Percentiles rank a stretch among this genome's conserved stretches.
phyloP scores from a whole-genome alignment of 2,797 vertebrate genomes.

The Gymnothorax javanicus region DNA sequence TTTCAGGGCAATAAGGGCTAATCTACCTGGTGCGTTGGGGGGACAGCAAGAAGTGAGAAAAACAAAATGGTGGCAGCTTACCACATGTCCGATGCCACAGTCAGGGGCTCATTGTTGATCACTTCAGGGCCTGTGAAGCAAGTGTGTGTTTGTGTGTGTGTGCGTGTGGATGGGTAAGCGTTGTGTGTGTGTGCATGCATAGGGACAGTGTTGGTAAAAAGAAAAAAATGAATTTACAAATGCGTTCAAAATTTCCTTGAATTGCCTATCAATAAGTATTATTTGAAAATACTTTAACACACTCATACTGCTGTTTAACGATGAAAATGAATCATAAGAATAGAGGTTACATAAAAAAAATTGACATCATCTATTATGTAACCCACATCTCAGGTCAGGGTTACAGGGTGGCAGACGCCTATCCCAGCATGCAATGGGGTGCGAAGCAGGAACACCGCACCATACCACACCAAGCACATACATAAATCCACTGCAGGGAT shows the following conservation, averaged over 20 bases:
- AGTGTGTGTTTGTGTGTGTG: slow-evolving; percentile 1
- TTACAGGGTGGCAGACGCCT: too few species aligned
- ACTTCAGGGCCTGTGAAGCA: slow-evolving; percentile 71
- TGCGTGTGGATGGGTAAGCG: not conserved
- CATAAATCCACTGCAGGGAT: too few species aligned
- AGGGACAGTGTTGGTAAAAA: not conserved
- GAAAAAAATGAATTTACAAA: slow-evolving; percentile 2
- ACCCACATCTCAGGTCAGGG: too few species aligned
- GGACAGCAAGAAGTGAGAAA: not conserved
- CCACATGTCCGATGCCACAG: slow-evolving; percentile 78
- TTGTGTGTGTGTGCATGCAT: not conserved
- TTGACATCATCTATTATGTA: too few species aligned
- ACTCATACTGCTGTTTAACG: not conserved
- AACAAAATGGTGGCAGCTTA: slow-evolving; percentile 52
- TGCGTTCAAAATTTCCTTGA: not conserved
- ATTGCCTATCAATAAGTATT: not conserved
- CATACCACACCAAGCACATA: too few species aligned
- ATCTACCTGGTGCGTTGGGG: not conserved
- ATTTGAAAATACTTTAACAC: not conserved
- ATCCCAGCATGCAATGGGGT: too few species aligned
- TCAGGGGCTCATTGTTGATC: slow-evolving; percentile 73
- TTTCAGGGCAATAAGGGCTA: not conserved
- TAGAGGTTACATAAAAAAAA: too few species aligned
- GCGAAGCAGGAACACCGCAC: too few species aligned
- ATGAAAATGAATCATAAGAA: not conserved